phyloP scores from a whole-genome alignment of 2,797 vertebrate species.

The Microctenopoma steveboyesi region DNA sequence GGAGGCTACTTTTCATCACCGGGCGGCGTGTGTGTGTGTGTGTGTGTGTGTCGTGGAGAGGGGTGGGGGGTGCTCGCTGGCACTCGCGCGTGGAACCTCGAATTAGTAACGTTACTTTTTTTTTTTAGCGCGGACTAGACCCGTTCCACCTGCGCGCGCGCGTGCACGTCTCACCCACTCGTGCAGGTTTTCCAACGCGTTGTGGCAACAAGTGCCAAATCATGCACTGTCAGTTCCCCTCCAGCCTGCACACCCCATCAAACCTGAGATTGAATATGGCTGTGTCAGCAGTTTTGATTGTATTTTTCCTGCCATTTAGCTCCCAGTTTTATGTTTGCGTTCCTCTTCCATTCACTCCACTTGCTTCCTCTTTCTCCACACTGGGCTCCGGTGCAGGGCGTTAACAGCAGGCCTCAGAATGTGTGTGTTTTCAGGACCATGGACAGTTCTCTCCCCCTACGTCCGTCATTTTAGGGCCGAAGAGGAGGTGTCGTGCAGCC shows the following conservation, averaged over 20 bases:
- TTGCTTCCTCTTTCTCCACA: slow-evolving; percentile 34
- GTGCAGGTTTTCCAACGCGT: slow-evolving; percentile 47
- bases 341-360: neutral
- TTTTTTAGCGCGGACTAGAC: slow-evolving; percentile 52
- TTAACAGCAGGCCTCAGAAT: slow-evolving; percentile 76
- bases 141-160: slow-evolving; percentile 21
- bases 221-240: slow-evolving; percentile 53
- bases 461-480: neutral
- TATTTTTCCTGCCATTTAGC: neutral
- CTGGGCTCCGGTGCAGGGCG: slow-evolving; percentile 74
- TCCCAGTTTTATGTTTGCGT: neutral
- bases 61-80: neutral
- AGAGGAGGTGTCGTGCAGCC: slow-evolving; percentile 11
- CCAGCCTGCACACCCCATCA: slow-evolving; percentile 21
- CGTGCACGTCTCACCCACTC: slow-evolving; percentile 45
- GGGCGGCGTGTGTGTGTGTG: slow-evolving; percentile 30
- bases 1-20: slow-evolving; percentile 63
- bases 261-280: slow-evolving; percentile 1
- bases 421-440: slow-evolving; percentile 66
- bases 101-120: slow-evolving; percentile 65
- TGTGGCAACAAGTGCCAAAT: slow-evolving; percentile 81
- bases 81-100: slow-evolving; percentile 56
- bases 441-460: slow-evolving; percentile 60
- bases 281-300: neutral
- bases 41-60: neutral